Evolutionary conservation across 2,113 vertebrate genomes (phyloP), one percentile per base, ranked within the genome.

Genomic region (Siniperca chuatsi): DNA sequence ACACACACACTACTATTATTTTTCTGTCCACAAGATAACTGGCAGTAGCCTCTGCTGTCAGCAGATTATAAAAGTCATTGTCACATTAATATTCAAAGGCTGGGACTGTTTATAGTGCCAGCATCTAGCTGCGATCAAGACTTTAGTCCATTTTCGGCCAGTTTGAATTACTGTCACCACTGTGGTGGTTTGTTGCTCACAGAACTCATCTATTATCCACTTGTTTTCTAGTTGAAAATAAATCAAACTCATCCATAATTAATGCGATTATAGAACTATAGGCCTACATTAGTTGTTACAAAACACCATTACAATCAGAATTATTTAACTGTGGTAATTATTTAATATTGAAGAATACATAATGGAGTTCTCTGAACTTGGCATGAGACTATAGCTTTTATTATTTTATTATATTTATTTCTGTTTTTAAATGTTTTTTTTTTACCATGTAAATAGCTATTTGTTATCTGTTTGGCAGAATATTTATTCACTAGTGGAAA

Each of bases 11-110:
- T 35, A 23, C n/a, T 44, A 57, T 66, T 81, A 78, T 88, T 92
- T 89, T 65, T 87, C 64, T 68, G 33, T 77, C 76, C 68, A 73
- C 7, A 40, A 52, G 61, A 79, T 76, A 66, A 60, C 76, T 90
- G 90, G 37, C 75, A 74, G 74, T 62, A 64, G 83, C 54, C 75
- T 82, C 77, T 74, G 78, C 55, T 73, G 68, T 77, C 60, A 61
- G 71, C 71, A 1, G 35, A 75, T 58, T 74, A 92, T 94, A 83
- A 90, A 95, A 93, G 92, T 72, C 76, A 64, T 74, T 68, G 83
- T 90, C 66, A 25, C 44, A 90, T 94, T 85, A 94, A 92, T 95
- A 94, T 93, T 93, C 71, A 91, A 50, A 85, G 65, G 60, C 76
- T 75, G 37, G 48, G 84, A 76, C 81, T 77, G 75, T 81, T 87